Evolutionary conservation across 2,888 invertebrate species (phyloP).

Genomic region (Pheosia gnoma): DNA sequence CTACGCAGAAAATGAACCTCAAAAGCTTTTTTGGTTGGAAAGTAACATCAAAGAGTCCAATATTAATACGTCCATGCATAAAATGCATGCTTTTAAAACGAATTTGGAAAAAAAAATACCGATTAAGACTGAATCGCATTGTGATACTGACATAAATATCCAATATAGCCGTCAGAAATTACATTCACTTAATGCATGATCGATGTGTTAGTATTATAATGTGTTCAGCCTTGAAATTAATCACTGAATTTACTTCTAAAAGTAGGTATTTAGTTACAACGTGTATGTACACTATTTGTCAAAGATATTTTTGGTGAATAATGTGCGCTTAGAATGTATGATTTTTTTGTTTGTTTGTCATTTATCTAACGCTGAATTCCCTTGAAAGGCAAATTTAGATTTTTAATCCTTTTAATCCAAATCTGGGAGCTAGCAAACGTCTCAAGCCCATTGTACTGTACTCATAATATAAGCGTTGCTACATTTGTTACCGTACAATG

Average conservation of each 20-base stretch:
- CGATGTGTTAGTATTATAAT: neutral
- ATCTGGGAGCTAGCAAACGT: too few species aligned
- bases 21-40: neutral
- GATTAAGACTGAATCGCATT: neutral
- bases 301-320: neutral
- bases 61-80: constrained; percentile 41
- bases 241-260: neutral
- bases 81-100: constrained; percentile 3
- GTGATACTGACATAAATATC: neutral
- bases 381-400: too few species aligned
- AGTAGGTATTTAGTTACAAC: neutral
- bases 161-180: neutral
- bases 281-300: neutral
- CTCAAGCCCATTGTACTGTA: too few species aligned
- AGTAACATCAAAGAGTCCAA: constrained; percentile 17
- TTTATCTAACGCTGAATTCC: too few species aligned
- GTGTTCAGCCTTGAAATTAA: neutral
- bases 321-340: neutral
- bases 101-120: neutral
- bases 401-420: too few species aligned
- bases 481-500: too few species aligned
- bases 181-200: neutral
- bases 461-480: too few species aligned
- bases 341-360: too few species aligned
- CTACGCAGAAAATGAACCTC: neutral